phyloP scores from a whole-genome alignment of 2,797 vertebrate genomes.

The Hirundo rustica region DNA sequence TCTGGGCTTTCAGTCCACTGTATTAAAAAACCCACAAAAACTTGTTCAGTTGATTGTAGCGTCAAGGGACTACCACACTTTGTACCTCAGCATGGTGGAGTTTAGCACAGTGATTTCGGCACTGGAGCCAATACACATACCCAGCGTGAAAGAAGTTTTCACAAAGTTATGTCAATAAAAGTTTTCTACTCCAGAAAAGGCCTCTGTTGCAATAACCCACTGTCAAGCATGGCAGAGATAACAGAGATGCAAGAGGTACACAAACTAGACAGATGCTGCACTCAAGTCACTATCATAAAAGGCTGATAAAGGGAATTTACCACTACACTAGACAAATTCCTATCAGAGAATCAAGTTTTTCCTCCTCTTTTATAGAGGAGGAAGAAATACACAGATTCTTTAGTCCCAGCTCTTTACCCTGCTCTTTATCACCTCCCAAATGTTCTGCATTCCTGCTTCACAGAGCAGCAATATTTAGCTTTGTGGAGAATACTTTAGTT shows the following conservation, averaged over 20 bases:
- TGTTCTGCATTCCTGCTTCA: background rate
- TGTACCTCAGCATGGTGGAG: background rate
- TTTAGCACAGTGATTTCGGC: background rate
- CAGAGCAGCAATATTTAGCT: background rate
- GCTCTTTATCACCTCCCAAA: background rate
- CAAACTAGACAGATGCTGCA: background rate
- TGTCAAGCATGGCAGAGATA: background rate
- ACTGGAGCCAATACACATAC: background rate
- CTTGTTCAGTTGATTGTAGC: background rate
- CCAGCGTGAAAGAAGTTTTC: background rate
- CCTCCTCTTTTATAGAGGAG: background rate
- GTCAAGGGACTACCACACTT: background rate
- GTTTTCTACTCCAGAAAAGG: background rate
- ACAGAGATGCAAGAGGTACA: background rate
- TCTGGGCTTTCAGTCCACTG: background rate
- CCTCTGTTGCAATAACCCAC: background rate
- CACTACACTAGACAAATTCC: background rate
- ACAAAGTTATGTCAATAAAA: background rate
- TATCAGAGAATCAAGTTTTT: background rate
- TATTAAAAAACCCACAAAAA: background rate
- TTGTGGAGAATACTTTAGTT: background rate
- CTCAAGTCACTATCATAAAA: background rate
- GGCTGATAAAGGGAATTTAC: background rate
- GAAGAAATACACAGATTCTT: background rate
- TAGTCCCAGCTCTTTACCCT: rapidly evolving